Percentiles rank a stretch among this genome's conserved stretches.
These are phyloP conservation scores for Drosophila teissieri DNA, from an alignment of 1,140 invertebrate species.

Conservation along the genomic window DNA sequence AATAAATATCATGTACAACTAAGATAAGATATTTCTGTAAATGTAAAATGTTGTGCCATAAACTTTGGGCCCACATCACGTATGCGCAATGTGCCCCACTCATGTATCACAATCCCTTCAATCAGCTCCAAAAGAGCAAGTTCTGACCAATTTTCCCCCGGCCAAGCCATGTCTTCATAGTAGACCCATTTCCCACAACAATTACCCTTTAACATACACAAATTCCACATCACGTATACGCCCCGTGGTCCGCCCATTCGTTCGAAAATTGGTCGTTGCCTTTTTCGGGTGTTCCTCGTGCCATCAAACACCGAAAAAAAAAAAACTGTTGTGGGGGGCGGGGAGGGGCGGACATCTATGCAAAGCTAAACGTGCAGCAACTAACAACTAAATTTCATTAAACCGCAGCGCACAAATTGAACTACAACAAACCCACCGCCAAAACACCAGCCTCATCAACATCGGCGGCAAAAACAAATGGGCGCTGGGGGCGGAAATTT, in stretches of 20 bases:
- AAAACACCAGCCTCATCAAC: conserved; percentile 25
- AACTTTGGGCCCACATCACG: conserved; percentile 25
- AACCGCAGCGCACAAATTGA: conserved; percentile 79
- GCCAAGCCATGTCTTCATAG: conserved; percentile 9
- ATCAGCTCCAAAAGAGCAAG: conserved; percentile 33
- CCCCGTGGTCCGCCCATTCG: conserved; percentile 31
- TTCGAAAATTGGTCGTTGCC: conserved; percentile 30
- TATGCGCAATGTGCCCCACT: conserved; percentile 3
- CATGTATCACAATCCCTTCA: conserved; percentile 52
- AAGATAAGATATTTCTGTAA: background rate
- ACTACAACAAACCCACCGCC: conserved; percentile 63
- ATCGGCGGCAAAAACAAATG: conserved; percentile 44
- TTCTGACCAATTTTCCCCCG: conserved; percentile 14
- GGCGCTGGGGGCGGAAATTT: conserved; percentile 67
- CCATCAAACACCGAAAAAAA: conserved; percentile 40
- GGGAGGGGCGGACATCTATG: conserved; percentile 48
- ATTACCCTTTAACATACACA: conserved; percentile 56
- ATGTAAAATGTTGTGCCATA: background rate
- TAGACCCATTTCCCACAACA: conserved; percentile 59
- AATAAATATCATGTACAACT: background rate
- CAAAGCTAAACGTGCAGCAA: conserved; percentile 77
- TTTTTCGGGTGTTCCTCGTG: conserved; percentile 15
- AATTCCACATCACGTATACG: conserved; percentile 60
- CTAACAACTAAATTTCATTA: conserved; percentile 82
- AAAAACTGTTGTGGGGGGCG: background rate